These are phyloP conservation scores for Blastobasis lacticolella DNA, from an alignment of 2,888 invertebrate species.

Conservation along the genomic window DNA sequence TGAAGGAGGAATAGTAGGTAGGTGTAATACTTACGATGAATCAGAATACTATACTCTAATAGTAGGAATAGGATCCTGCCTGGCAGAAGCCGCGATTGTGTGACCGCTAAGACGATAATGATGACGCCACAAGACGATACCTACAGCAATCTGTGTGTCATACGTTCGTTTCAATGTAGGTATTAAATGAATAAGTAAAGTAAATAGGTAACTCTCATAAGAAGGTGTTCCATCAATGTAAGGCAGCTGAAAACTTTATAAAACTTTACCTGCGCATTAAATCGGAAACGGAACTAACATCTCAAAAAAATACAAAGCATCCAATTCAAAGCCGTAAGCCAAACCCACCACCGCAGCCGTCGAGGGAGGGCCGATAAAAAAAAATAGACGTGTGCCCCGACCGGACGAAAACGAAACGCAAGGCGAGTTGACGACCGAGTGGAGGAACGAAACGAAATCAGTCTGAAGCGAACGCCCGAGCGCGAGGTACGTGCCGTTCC, in stretches of 20 bases:
- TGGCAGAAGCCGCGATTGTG: too few relatives aligned
- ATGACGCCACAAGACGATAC: too few relatives aligned
- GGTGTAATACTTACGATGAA: too few relatives aligned
- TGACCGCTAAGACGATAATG: too few relatives aligned
- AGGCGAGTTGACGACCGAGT: slow-evolving; percentile 15
- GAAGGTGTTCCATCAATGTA: not conserved
- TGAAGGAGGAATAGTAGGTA: too few relatives aligned
- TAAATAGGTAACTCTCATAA: too few relatives aligned
- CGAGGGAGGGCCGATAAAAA: not conserved
- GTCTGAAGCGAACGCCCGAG: slow-evolving; percentile 46
- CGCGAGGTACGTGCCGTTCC: slow-evolving; percentile 31
- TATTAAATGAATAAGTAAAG: too few relatives aligned
- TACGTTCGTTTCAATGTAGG: too few relatives aligned
- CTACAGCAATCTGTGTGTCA: too few relatives aligned
- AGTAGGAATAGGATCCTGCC: too few relatives aligned
- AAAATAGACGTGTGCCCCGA: slow-evolving; percentile 15
- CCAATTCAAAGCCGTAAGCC: slow-evolving; percentile 5
- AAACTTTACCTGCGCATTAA: slow-evolving; percentile 1
- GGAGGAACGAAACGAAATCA: slow-evolving; percentile 28
- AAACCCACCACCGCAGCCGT: slow-evolving; percentile 17
- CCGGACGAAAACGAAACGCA: slow-evolving; percentile 26
- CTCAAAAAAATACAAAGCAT: slow-evolving; percentile 14
- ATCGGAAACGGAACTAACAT: slow-evolving; percentile 35
- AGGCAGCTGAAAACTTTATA: not conserved
- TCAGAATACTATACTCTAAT: too few relatives aligned